These are phyloP conservation scores for Tautogolabrus adspersus DNA, from an alignment of 2,113 vertebrate genomes.

Conservation along the genomic window DNA sequence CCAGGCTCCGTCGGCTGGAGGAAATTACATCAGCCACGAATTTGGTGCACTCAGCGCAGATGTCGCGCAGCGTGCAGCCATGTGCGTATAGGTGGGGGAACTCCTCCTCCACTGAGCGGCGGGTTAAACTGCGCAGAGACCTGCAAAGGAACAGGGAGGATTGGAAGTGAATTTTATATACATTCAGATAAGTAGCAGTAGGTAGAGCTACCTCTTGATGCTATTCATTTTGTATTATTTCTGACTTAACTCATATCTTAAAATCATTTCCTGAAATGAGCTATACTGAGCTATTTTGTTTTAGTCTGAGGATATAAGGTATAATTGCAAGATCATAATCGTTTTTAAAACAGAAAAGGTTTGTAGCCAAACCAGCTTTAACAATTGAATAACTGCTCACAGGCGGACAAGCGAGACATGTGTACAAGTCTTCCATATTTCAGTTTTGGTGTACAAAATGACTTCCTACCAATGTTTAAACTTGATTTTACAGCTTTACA, in stretches of 20 bases:
- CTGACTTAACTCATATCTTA: background rate
- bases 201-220: background rate
- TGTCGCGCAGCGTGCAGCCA: constrained; percentile 89
- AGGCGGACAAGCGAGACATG: too few relatives aligned
- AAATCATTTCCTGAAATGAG: too few relatives aligned
- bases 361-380: too few relatives aligned
- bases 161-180: background rate
- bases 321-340: background rate
- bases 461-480: too few relatives aligned
- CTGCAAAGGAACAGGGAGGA: constrained; percentile 67
- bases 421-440: too few relatives aligned
- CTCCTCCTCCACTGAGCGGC: constrained; percentile 90
- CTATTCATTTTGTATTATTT: background rate
- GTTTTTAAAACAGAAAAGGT: background rate
- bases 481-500: too few relatives aligned
- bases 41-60: constrained; percentile 91
- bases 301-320: background rate
- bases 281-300: background rate
- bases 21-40: constrained; percentile 91
- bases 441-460: too few relatives aligned
- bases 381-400: too few relatives aligned
- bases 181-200: background rate
- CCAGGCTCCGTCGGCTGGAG: constrained; percentile 94
- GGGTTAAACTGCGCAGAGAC: constrained; percentile 86
- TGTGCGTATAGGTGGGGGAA: constrained; percentile 95